Base-by-base conservation (phyloP, 1,140 invertebrate species). In the Thalassaphorura encarpata region DNA sequence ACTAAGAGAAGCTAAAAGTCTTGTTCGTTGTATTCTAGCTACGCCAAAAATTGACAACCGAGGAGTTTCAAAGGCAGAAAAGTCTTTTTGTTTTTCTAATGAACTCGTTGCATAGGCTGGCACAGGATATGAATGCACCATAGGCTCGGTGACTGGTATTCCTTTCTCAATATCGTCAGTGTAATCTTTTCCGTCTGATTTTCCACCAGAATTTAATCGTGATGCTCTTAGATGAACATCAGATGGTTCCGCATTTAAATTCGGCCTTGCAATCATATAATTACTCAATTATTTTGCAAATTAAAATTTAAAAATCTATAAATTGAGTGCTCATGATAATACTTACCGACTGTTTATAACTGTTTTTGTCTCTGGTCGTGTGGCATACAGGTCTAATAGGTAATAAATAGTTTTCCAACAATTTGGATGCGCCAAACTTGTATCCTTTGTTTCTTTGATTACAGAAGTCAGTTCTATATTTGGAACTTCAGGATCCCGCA, bases 331-430 rank as follows among this genome's bases (percentile, higher is more conserved):
- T n/a, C n/a, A 18, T 3, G 27, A 48, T 26, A 48, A 4, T 8
- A 26, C 33, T 36, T 29, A 48, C 49, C 55, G 49, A 40, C 41
- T 72, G 60, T 80, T 78, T 18, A 75, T 78, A 15, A 96, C 84
- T 0, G 89, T 95, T 71, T 95, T 94, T 0, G 88, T 88, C 68
- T 95, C 91, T 0, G 92, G 90, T 79, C 90, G 87, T 18, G 87
- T 91, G 2, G 90, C 89, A 69, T 97, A 96, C 21, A 96, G 72
- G 67, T 96, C 89, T 31, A 97, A 72, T 18, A 97, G 75, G 70
- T 91, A 84, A 69, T 92, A 95, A 60, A 97, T 84, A 5, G 89
- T 96, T 69, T 87, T 84, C 92, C 92, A 97, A 68, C 92, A 97
- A 61, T 84, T 81, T 15, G 88, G 87, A 1, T 82, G 85, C 54